Evolutionary conservation across 2,888 invertebrate genomes (phyloP).

Genomic region (Pollenia labialis): DNA sequence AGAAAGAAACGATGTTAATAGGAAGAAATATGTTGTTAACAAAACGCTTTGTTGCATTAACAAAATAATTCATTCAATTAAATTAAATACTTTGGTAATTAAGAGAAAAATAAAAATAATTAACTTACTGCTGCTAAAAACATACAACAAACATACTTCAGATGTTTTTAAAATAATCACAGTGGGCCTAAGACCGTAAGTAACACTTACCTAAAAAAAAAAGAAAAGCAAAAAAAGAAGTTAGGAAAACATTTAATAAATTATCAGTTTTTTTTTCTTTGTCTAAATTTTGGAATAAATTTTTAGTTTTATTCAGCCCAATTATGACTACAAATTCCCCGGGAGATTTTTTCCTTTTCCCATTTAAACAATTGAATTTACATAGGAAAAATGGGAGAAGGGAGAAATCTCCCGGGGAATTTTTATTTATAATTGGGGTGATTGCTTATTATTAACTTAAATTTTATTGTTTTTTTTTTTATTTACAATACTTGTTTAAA

Average conservation of each 20-base stretch:
- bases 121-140: background rate
- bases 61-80: constrained; percentile 4
- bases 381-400: too few relatives aligned
- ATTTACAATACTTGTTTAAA: background rate
- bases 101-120: constrained; percentile 11
- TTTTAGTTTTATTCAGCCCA: too few relatives aligned
- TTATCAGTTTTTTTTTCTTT: too few relatives aligned
- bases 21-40: constrained; percentile 12
- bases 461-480: background rate
- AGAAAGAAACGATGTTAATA: background rate
- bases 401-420: too few relatives aligned
- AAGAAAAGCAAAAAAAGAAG: background rate
- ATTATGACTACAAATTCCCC: too few relatives aligned
- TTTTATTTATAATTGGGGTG: too few relatives aligned
- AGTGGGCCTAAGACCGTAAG: background rate
- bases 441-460: too few relatives aligned
- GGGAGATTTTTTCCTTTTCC: too few relatives aligned
- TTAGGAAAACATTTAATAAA: background rate
- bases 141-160: too few relatives aligned
- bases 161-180: background rate
- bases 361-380: too few relatives aligned
- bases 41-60: constrained; percentile 44
- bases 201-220: constrained; percentile 46
- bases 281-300: too few relatives aligned
- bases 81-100: background rate